These are phyloP conservation scores for Coendou prehensilis DNA, from an alignment of 2,797 vertebrate species.

Conservation along the genomic window DNA sequence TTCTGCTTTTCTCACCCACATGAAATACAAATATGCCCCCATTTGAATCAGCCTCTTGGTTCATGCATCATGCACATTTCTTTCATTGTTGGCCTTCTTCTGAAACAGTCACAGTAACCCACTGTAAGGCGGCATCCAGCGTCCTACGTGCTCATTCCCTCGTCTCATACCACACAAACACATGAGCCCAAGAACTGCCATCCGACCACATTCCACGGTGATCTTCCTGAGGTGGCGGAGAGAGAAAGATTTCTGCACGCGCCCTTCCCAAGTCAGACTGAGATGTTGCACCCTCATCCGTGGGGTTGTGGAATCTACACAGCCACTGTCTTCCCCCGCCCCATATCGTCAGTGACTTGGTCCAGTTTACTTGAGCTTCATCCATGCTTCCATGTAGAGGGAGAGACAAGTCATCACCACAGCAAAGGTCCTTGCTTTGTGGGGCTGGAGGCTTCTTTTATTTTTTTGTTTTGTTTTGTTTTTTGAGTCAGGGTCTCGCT, in stretches of 20 bases:
- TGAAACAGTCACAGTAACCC: slow-evolving; percentile 23
- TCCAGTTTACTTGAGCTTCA: not conserved
- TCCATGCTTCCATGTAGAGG: not conserved
- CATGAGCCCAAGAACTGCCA: not conserved
- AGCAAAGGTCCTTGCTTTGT: not conserved
- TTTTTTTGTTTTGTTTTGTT: not conserved
- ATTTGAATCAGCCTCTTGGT: slow-evolving; percentile 31
- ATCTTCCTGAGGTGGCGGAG: not conserved
- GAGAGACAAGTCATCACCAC: not conserved
- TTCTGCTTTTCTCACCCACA: slow-evolving; percentile 58
- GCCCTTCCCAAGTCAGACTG: not conserved
- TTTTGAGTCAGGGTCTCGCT: not conserved
- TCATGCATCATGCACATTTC: slow-evolving; percentile 63
- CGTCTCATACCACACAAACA: not conserved
- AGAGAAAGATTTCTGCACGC: accelerated
- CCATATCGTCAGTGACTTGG: not conserved
- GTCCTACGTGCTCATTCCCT: not conserved
- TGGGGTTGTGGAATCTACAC: not conserved
- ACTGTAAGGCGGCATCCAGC: not conserved
- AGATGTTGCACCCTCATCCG: not conserved
- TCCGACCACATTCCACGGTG: not conserved
- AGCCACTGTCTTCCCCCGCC: too few species aligned
- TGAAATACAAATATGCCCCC: slow-evolving; percentile 20
- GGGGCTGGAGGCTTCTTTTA: not conserved
- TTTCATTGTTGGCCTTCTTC: slow-evolving; percentile 72